Conservation (phyloP, 2,797 vertebrate genomes). For the Rhabdomys pumilio region DNA sequence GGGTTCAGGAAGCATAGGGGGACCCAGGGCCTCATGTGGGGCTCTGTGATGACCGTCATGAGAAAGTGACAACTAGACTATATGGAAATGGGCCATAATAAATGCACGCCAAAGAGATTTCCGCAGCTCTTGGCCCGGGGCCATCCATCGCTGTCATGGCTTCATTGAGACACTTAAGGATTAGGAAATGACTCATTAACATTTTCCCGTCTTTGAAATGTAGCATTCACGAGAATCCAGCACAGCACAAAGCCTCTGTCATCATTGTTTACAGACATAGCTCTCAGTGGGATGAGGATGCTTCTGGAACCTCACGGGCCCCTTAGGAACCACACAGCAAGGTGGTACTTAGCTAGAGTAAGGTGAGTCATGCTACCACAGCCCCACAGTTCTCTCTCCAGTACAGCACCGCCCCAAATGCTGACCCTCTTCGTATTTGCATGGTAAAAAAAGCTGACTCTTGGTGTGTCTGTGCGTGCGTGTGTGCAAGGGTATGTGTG, state of each 20-base stretch:
- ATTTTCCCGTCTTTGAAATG: conserved; percentile 43
- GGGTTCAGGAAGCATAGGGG: neutral
- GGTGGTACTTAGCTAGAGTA: neutral
- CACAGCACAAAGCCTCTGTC: conserved; percentile 18
- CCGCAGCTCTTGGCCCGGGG: neutral
- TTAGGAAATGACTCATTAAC: conserved; percentile 34
- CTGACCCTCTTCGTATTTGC: too few species aligned
- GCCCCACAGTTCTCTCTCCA: neutral
- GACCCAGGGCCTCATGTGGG: neutral
- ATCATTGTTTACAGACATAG: neutral
- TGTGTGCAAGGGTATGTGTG: neutral
- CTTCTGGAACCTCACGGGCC: neutral
- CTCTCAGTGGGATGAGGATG: neutral
- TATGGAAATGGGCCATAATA: neutral
- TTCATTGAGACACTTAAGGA: conserved; percentile 18
- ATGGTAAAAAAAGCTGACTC: neutral
- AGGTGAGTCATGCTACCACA: fast-evolving
- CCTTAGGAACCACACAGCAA: neutral
- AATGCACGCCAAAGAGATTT: neutral
- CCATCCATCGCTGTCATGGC: neutral
- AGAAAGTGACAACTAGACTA: neutral
- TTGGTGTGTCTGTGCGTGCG: neutral
- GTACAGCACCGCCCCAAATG: neutral
- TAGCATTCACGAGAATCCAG: neutral
- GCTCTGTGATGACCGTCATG: neutral